phyloP scores from a whole-genome alignment of 1,140 invertebrate species.

The Caerostris darwini region DNA sequence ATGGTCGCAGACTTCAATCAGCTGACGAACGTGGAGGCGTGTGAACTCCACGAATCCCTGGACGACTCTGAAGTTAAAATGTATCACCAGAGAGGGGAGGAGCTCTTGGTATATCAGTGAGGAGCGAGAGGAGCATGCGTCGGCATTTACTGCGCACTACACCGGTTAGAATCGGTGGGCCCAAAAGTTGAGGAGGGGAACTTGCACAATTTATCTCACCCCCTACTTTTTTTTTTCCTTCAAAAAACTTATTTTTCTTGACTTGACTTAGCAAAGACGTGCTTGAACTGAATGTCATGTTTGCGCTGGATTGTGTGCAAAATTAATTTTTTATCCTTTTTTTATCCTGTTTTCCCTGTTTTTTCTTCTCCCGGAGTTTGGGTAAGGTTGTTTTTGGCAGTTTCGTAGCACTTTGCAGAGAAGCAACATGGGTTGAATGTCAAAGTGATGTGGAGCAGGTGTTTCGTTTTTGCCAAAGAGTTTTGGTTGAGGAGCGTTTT shows the following conservation, averaged over 20 bases:
- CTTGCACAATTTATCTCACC: conserved; percentile 11
- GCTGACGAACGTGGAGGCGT: neutral
- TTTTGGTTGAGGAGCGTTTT: neutral
- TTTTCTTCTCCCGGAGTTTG: neutral
- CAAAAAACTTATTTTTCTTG: neutral
- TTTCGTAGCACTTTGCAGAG: neutral
- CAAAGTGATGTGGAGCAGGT: conserved; percentile 21
- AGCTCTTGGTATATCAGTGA: neutral
- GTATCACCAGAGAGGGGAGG: neutral
- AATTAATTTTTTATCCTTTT: conserved; percentile 4
- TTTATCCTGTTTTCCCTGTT: neutral
- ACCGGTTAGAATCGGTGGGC: neutral
- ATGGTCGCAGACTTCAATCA: neutral
- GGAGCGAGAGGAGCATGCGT: neutral
- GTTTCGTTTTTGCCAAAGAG: neutral
- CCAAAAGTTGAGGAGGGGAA: neutral
- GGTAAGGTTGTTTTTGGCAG: neutral
- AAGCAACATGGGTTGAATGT: conserved; percentile 2
- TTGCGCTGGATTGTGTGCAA: neutral
- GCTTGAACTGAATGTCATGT: neutral
- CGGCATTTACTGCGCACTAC: conserved; percentile 6
- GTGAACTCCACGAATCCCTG: neutral
- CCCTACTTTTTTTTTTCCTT: neutral
- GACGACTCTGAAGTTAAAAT: conserved; percentile 25
- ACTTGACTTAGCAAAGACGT: neutral